Evolutionary conservation across 2,888 invertebrate species (phyloP), one percentile per base, ranked within the genome.

Genomic region (Drepana falcataria): DNA sequence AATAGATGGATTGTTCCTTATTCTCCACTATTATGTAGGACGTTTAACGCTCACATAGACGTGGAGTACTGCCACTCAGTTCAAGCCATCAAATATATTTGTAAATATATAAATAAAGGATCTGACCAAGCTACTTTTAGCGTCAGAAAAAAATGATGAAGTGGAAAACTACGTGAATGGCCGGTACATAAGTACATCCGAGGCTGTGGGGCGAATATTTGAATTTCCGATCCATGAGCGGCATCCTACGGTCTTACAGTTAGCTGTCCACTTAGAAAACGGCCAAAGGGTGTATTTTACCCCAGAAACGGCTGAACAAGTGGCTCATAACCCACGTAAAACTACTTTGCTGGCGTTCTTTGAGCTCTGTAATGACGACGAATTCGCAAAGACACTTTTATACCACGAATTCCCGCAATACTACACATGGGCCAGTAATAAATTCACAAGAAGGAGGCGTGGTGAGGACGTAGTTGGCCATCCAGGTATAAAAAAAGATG

Each of bases 11-110:
- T 72, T 9, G 71, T 67, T 40, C 69, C 68, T 7, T 72, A 71
- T 59, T 58, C 55, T 47, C 61, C 64, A 48, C 35, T 64, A 21
- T 55, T 65, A 41, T 61, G 51, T 51, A 47, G 53, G 51, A 60
- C n/a, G 48, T 64, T 59, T 44, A 61, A 61, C 48, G 61, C 60
- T 48, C 60, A 64, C 49, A 60, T 60, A 49, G 61, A 63, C 55
- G 58, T 61, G 47, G 59, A 59, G 35, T 61, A 53, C 54, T 64
- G 61, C 51, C 55, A 60, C 35, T 64, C 60, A 33, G 61, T 63
- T 48, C 54, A 61, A 59, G 51, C 59, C 52, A 63, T 83, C 35
- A 81, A 81, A 68, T 71, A 71, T 48, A 63, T 66, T 37, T 65
- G 64, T 54, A 68, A 69, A 35, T 59, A 63, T 55, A 33, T 71